A percentile compares a stretch with the other conserved stretches of the same genome.
Conservation (phyloP, 2,797 vertebrate genomes). For the Argentina silus region DNA sequence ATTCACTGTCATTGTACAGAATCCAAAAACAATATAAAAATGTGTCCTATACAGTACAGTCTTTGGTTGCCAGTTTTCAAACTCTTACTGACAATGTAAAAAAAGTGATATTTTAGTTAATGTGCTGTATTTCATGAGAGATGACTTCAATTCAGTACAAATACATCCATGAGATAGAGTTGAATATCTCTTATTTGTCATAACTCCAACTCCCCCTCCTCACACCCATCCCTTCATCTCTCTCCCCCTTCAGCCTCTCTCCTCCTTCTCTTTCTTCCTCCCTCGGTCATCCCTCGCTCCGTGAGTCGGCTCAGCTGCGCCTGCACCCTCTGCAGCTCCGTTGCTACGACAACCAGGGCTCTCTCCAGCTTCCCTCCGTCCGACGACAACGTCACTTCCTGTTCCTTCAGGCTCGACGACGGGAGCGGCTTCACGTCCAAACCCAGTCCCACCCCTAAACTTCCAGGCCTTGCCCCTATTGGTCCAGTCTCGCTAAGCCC, state of each 20-base stretch:
- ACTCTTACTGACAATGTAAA: not conserved
- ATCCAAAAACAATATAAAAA: not conserved
- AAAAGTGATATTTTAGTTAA: not conserved
- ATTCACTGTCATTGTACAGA: slow-evolving; percentile 24
- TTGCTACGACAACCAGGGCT: slow-evolving; percentile 61
- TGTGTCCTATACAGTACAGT: no score
- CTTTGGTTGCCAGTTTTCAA: not conserved
- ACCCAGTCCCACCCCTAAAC: slow-evolving; percentile 12
- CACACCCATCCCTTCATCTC: slow-evolving; percentile 49
- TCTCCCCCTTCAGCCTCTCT: slow-evolving; percentile 23
- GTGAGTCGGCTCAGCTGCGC: slow-evolving; percentile 59
- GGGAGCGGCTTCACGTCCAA: slow-evolving; percentile 17
- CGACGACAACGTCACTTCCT: slow-evolving; percentile 40
- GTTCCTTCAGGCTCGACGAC: slow-evolving; percentile 36
- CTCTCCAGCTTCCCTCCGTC: slow-evolving; percentile 43
- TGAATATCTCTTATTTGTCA: not conserved
- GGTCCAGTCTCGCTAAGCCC: slow-evolving; percentile 8
- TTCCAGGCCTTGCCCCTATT: slow-evolving; percentile 32
- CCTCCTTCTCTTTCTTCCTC: slow-evolving; percentile 31
- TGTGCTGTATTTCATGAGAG: no score
- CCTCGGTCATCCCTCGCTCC: slow-evolving; percentile 34
- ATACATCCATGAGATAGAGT: not conserved
- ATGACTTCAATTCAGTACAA: not conserved
- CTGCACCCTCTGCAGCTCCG: slow-evolving; percentile 63
- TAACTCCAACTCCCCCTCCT: not conserved